Conservation (phyloP, 2,113 vertebrate genomes). For the Varanus komodoensis region DNA sequence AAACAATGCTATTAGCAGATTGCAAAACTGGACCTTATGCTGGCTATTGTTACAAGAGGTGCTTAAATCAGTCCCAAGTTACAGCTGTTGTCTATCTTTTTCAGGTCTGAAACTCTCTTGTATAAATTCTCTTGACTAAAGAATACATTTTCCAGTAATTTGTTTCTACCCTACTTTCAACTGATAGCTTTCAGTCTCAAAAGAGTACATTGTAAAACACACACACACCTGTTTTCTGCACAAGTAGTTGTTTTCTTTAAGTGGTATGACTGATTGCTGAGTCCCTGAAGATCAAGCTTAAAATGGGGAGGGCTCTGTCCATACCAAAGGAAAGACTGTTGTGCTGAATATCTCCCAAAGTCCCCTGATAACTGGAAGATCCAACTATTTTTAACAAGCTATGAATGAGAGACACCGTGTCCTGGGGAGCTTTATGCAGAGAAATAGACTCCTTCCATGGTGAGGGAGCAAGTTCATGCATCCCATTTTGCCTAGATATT, state of each 20-base stretch:
- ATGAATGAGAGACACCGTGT: background rate
- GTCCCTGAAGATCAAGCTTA: background rate
- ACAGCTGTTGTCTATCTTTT: background rate
- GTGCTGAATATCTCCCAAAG: background rate
- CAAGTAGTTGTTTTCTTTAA: background rate
- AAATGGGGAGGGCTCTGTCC: background rate
- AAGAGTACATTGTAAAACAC: background rate
- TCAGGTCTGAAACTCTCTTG: background rate
- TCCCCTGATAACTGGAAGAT: constrained; percentile 5
- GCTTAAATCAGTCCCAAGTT: background rate
- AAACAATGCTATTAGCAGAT: background rate
- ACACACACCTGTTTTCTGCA: background rate
- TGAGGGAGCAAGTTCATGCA: background rate
- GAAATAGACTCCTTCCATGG: background rate
- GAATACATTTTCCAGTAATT: background rate
- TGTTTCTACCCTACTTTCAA: background rate
- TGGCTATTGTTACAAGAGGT: background rate
- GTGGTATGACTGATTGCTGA: fast-evolving
- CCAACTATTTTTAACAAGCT: background rate
- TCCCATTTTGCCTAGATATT: background rate
- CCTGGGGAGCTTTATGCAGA: background rate
- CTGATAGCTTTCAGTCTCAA: background rate
- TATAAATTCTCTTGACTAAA: background rate
- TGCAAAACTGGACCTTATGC: background rate
- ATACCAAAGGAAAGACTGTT: constrained; percentile 11